Evolutionary conservation across 2,888 invertebrate species (phyloP).

Genomic region (Tetragonula carbonaria): DNA sequence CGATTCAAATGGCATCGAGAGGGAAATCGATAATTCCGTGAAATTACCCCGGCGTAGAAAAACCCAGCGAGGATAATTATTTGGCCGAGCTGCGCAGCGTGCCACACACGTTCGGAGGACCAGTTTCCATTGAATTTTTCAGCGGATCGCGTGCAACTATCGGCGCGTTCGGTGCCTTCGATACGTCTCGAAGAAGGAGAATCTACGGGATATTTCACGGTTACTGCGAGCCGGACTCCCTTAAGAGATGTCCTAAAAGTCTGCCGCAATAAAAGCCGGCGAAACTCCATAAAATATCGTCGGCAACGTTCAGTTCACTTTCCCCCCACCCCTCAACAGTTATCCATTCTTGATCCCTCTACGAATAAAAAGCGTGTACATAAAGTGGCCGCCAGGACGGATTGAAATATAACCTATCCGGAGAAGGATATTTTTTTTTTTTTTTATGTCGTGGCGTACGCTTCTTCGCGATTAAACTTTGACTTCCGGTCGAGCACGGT

Average conservation of each 20-base stretch:
- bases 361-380: conserved; percentile 62
- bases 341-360: conserved; percentile 67
- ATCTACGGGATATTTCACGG: conserved; percentile 36
- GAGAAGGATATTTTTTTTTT: conserved; percentile 57
- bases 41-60: not conserved
- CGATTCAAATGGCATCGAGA: no score
- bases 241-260: conserved; percentile 73
- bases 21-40: not conserved
- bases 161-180: not conserved
- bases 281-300: conserved; percentile 66
- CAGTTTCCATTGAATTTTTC: conserved; percentile 30
- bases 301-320: conserved; percentile 37
- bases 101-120: not conserved
- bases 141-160: conserved; percentile 7
- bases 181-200: not conserved
- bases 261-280: conserved; percentile 67
- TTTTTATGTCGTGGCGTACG: conserved; percentile 55
- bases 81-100: not conserved
- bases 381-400: conserved; percentile 66
- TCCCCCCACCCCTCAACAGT: conserved; percentile 58
- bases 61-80: conserved; percentile 1
- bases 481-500: conserved; percentile 15
- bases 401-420: conserved; percentile 69
- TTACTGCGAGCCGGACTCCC: conserved; percentile 64
- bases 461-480: conserved; percentile 67